Evolutionary conservation across 2,113 vertebrate genomes (phyloP).

Genomic region (Brienomyrus brachyistius): DNA sequence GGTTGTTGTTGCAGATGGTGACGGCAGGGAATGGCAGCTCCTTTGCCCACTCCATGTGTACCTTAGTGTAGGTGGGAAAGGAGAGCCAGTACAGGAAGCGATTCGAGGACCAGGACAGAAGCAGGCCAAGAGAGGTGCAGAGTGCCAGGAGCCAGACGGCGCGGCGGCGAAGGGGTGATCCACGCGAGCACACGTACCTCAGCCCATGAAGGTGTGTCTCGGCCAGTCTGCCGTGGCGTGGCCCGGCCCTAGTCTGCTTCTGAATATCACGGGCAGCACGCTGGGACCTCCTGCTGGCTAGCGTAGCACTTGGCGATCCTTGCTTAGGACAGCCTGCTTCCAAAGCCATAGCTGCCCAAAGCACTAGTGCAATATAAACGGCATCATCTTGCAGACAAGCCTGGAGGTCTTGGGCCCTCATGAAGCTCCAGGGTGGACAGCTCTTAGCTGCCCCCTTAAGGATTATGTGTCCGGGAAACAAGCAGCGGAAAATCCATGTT

Average conservation of each 20-base stretch:
- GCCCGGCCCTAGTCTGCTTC: constrained; percentile 46
- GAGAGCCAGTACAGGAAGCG: constrained; percentile 87
- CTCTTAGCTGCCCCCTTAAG: constrained; percentile 24
- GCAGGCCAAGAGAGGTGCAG: constrained; percentile 80
- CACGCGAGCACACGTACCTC: constrained; percentile 73
- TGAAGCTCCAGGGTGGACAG: constrained; percentile 57
- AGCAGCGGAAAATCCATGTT: background rate
- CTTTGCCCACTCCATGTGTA: constrained; percentile 88
- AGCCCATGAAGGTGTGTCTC: constrained; percentile 81
- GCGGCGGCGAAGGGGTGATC: constrained; percentile 66
- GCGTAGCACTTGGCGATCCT: constrained; percentile 46
- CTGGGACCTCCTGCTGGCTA: background rate
- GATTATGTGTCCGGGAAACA: background rate
- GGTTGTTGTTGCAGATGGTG: constrained; percentile 98
- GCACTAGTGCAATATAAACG: constrained; percentile 51
- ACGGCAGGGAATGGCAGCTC: constrained; percentile 86
- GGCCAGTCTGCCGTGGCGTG: constrained; percentile 39
- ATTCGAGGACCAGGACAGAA: constrained; percentile 91
- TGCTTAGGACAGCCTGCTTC: constrained; percentile 56
- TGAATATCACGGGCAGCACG: constrained; percentile 19
- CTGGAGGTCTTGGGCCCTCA: constrained; percentile 59
- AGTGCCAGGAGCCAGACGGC: constrained; percentile 86
- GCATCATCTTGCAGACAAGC: constrained; percentile 65
- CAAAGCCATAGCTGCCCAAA: constrained; percentile 65
- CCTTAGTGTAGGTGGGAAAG: constrained; percentile 85